Base-by-base conservation (phyloP, 2,113 vertebrate genomes). In the Passer domesticus region DNA sequence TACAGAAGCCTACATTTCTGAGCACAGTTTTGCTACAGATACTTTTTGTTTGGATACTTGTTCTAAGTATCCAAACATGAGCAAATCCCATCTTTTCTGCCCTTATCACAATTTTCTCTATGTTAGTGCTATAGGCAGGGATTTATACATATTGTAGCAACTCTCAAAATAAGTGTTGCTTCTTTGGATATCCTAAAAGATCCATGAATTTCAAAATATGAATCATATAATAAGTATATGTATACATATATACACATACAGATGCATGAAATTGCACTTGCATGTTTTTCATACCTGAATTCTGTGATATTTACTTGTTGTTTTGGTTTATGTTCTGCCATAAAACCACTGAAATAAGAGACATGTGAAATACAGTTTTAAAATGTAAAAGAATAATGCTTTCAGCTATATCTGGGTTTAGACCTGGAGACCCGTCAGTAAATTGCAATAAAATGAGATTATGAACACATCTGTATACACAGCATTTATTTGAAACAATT, bases 331-430 rank as follows among this genome's bases (percentile, higher is more conserved):
- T 90, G 15, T 58, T 74, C 56, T 37, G 17, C 53, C 12, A 15
- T 94, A 94, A 97, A 95, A 59, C 20, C 30, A 78, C 52, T 46
- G 82, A 90, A 89, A 87, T 60, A 46, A 77, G 49, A 79, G 37
- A 44, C 39, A 68, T 1, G 4, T 1, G 3, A 91, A 90, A 89
- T 63, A 67, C 35, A 53, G 33, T 58, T 95, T 91, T 64, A 82
- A 94, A 94, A 66, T 62, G 4, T 37, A 69, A 94, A 83, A 75
- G 15, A 75, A 60, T 47, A 73, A 83, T 69, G 22, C 47, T 94
- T 95, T 87, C 50, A 76, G 39, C 63, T 68, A 7, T 59, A 35
- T 72, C 59, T 73, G 19, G 4, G 8, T 72, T 91, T 92, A 90
- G 69, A 87, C 27, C 41, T 64, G 47, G 31, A 85, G 59, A 76